phyloP scores from a whole-genome alignment of 2,888 invertebrate species.

The Heliconius aoede region DNA sequence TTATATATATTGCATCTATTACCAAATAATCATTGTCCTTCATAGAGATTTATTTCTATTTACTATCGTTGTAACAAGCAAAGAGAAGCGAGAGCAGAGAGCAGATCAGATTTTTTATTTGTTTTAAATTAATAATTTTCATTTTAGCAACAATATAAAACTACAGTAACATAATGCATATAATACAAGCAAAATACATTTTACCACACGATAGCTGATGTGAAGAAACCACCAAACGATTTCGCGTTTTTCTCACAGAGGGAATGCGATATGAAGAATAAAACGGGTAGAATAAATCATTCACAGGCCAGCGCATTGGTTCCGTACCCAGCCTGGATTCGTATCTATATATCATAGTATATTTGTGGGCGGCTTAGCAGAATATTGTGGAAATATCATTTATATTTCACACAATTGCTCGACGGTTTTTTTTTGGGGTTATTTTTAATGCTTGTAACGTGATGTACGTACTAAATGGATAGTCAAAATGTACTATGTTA shows the following conservation, averaged over 20 bases:
- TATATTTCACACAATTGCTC: slow-evolving; percentile 41
- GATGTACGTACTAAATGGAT: too few relatives aligned
- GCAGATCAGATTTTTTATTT: too few relatives aligned
- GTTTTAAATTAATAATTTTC: background rate
- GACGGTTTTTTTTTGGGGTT: slow-evolving; percentile 11
- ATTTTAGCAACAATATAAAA: background rate
- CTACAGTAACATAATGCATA: background rate
- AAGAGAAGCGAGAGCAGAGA: too few relatives aligned
- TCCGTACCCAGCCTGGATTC: slow-evolving; percentile 46
- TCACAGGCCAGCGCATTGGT: slow-evolving; percentile 56
- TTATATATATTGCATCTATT: too few relatives aligned
- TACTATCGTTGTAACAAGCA: background rate
- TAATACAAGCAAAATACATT: background rate
- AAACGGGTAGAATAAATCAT: slow-evolving; percentile 55
- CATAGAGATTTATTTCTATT: too few relatives aligned
- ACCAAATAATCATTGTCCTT: background rate
- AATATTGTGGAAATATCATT: slow-evolving; percentile 43
- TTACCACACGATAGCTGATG: slow-evolving; percentile 16
- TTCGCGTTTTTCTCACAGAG: slow-evolving; percentile 50
- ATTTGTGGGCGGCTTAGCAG: slow-evolving; percentile 42
- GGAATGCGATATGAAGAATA: slow-evolving; percentile 56
- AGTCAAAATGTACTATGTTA: too few relatives aligned
- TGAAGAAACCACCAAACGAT: slow-evolving; percentile 34
- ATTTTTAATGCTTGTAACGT: background rate
- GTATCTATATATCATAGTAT: slow-evolving; percentile 46